Evolutionary conservation across 2,113 vertebrate genomes (phyloP).

Genomic region (Phodopus roborovskii): DNA sequence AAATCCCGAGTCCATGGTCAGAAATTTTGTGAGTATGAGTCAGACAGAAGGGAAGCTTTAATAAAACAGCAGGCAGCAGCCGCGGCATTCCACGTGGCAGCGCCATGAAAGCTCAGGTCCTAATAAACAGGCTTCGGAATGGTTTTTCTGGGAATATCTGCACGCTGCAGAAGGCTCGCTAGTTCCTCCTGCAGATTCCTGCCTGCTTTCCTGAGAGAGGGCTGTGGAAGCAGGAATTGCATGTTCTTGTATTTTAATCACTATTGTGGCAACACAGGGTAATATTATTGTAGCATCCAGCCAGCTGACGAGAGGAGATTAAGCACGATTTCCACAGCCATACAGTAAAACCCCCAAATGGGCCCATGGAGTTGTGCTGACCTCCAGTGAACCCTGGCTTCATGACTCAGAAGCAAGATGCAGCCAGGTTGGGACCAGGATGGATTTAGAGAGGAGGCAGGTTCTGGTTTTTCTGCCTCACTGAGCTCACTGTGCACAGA

Average conservation of each 20-base stretch:
- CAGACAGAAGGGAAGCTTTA: conserved; percentile 41
- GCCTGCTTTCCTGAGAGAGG: conserved; percentile 41
- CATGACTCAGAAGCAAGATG: conserved; percentile 62
- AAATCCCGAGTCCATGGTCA: conserved; percentile 40
- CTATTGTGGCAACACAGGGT: not conserved
- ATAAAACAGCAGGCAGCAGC: not conserved
- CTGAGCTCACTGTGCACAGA: conserved; percentile 47
- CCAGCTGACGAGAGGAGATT: conserved; percentile 65
- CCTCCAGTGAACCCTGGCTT: conserved; percentile 61
- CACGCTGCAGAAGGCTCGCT: conserved; percentile 34
- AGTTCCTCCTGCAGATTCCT: conserved; percentile 14
- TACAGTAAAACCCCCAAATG: conserved; percentile 59
- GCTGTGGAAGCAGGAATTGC: not conserved
- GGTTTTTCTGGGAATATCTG: conserved; percentile 69
- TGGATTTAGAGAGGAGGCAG: conserved; percentile 52
- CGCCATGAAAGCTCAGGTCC: not conserved
- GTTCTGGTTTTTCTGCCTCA: conserved; percentile 60
- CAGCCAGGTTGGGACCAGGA: conserved; percentile 62
- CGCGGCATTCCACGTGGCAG: not conserved
- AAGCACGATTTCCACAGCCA: conserved; percentile 55
- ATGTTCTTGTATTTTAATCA: conserved; percentile 17
- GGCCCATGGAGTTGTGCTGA: not conserved
- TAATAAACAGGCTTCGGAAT: conserved; percentile 31
- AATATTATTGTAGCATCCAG: conserved; percentile 5
- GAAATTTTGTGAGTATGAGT: conserved; percentile 20